Conservation (phyloP, 2,888 invertebrate genomes). For the Capitulum mitella region DNA sequence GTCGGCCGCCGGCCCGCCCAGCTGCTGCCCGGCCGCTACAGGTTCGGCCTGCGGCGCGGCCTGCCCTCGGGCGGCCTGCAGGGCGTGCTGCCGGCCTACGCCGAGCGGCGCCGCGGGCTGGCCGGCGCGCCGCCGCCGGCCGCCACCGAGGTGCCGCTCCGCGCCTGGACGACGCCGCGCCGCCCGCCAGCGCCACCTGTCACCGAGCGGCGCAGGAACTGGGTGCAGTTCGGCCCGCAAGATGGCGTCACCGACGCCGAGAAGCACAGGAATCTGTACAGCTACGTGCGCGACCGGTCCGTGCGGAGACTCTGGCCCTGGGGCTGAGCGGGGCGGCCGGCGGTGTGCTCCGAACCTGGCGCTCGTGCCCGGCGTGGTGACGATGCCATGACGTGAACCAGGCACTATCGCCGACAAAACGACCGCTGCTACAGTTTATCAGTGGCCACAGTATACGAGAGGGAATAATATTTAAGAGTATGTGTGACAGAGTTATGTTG, state of each 20-base stretch:
- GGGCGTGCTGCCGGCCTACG: constrained; percentile 10
- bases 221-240: constrained; percentile 21
- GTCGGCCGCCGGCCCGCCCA: neutral
- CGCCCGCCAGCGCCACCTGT: neutral
- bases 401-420: too few relatives aligned
- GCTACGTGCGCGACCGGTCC: constrained; percentile 6
- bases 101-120: neutral
- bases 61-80: constrained; percentile 33
- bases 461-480: too few relatives aligned
- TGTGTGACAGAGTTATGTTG: too few relatives aligned
- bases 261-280: neutral
- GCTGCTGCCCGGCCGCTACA: constrained; percentile 27
- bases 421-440: too few relatives aligned
- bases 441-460: too few relatives aligned
- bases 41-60: constrained; percentile 34
- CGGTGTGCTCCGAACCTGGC: neutral
- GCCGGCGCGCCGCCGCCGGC: neutral
- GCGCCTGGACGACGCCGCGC: neutral
- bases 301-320: neutral
- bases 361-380: neutral
- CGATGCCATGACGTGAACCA: too few relatives aligned
- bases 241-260: constrained; percentile 20
- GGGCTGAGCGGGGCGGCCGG: neutral
- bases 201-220: neutral
- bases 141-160: neutral